Conservation (phyloP, 2,888 invertebrate genomes). For the Athalia circularis region DNA sequence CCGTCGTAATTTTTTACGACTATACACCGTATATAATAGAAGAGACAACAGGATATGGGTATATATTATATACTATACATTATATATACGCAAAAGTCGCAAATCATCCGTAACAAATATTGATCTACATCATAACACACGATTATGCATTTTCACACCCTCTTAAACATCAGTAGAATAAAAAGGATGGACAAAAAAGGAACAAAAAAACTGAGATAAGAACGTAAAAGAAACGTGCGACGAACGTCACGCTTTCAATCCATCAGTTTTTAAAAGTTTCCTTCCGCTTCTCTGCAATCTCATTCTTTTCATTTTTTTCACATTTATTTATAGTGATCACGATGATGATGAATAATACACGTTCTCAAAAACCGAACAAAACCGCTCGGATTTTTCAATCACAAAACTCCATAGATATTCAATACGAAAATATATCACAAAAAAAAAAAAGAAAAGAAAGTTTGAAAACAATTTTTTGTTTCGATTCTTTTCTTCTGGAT, state of each 20-base stretch:
- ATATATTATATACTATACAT: neutral
- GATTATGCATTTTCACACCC: conserved; percentile 29
- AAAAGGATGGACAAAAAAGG: too few species aligned
- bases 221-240: conserved; percentile 4
- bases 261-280: conserved; percentile 29
- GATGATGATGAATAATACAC: too few species aligned
- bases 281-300: neutral
- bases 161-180: conserved; percentile 5
- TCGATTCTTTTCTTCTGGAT: too few species aligned
- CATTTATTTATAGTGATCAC: neutral
- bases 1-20: too few species aligned
- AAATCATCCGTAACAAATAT: conserved; percentile 3
- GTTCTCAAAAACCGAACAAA: neutral
- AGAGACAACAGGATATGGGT: too few species aligned
- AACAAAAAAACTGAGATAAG: neutral
- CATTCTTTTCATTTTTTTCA: neutral
- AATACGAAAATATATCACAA: neutral
- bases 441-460: too few species aligned
- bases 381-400: too few species aligned
- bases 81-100: neutral
- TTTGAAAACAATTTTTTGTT: too few species aligned
- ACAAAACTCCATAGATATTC: neutral
- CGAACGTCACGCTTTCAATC: conserved; percentile 9
- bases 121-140: conserved; percentile 1
- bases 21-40: too few species aligned